These are phyloP conservation scores for Trichechus manatus DNA, from an alignment of 2,113 vertebrate species.

Conservation along the genomic window DNA sequence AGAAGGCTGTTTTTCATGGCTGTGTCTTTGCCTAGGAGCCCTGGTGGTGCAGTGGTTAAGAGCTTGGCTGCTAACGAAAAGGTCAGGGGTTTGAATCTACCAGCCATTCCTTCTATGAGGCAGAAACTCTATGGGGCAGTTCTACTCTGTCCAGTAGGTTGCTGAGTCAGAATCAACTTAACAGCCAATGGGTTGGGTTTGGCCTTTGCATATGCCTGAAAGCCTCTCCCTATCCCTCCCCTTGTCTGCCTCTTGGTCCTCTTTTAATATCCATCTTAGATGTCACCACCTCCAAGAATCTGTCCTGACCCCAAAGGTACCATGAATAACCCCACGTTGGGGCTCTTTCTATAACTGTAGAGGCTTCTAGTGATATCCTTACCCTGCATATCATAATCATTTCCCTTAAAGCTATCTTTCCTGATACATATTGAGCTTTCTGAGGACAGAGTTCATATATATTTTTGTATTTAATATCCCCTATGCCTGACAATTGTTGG, in stretches of 20 bases:
- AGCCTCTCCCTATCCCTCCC: background rate
- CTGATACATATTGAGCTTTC: background rate
- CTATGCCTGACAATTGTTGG: background rate
- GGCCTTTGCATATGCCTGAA: background rate
- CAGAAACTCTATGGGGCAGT: too few relatives aligned
- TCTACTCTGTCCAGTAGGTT: too few relatives aligned
- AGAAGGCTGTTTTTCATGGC: background rate
- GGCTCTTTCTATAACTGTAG: background rate
- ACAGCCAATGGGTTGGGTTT: too few relatives aligned
- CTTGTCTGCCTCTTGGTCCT: background rate
- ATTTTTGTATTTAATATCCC: slow-evolving; percentile 30
- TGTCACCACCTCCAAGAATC: background rate
- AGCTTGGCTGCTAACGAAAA: too few relatives aligned
- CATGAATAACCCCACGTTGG: background rate
- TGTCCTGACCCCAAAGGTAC: background rate
- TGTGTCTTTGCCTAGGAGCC: background rate
- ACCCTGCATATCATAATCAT: background rate
- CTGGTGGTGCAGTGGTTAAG: too few relatives aligned
- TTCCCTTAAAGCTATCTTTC: background rate
- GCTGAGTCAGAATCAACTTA: too few relatives aligned
- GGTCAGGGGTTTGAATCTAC: too few relatives aligned
- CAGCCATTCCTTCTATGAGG: too few relatives aligned
- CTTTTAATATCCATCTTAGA: background rate
- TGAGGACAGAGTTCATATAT: background rate
- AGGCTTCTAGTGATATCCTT: background rate